phyloP scores from a whole-genome alignment of 92 coral and sea anemone genomes.

The Phymanthus crucifer region DNA sequence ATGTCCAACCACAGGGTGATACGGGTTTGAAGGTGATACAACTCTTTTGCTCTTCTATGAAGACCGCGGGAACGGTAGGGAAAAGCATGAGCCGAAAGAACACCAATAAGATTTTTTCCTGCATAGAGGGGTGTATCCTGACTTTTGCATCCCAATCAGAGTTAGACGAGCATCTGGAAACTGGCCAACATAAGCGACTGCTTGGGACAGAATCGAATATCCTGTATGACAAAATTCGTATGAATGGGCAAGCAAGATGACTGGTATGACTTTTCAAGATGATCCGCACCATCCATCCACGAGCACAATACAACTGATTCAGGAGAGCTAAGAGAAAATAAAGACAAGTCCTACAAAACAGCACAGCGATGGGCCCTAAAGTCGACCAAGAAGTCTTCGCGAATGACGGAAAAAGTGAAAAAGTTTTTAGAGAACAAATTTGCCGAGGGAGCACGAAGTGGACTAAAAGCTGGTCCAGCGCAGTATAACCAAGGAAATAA shows the following conservation, averaged over 20 bases:
- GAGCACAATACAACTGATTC: constrained; percentile 1
- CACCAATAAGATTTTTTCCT: not conserved
- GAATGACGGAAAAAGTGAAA: constrained; percentile 4
- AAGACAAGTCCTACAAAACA: not conserved
- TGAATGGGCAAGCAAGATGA: not conserved
- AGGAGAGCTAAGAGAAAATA: not conserved
- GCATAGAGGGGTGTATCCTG: constrained; percentile 2
- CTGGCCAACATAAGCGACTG: not conserved
- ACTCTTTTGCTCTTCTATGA: constrained; percentile 29
- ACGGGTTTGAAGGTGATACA: constrained; percentile 30
- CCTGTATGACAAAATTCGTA: not conserved
- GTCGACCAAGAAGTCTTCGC: not conserved
- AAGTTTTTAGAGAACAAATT: constrained; percentile 1
- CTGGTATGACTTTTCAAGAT: not conserved
- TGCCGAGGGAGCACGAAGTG: constrained; percentile 3
- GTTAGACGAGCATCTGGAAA: not conserved
- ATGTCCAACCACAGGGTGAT: constrained; percentile 8
- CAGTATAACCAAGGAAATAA: constrained; percentile 19
- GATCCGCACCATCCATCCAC: not conserved
- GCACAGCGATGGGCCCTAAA: constrained; percentile 4
- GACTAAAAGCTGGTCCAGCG: constrained; percentile 10
- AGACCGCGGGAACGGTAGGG: constrained; percentile 24
- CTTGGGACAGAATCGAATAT: not conserved
- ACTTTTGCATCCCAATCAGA: not conserved
- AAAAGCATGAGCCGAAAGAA: constrained; percentile 22